phyloP scores from a whole-genome alignment of 2,113 vertebrate genomes.

The Barbus barbus region DNA sequence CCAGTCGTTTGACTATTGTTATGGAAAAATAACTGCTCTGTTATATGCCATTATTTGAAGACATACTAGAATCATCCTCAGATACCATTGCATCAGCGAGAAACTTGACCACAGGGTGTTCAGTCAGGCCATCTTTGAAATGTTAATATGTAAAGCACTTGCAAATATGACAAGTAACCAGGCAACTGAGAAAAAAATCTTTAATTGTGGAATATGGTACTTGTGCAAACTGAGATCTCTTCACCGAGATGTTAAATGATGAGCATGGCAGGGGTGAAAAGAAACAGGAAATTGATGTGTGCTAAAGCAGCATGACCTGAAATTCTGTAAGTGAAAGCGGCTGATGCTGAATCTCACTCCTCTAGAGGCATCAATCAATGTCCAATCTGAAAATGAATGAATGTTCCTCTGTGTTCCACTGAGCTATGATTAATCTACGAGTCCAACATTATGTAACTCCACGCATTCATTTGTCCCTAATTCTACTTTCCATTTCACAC shows the following conservation, averaged over 20 bases:
- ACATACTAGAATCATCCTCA: background rate
- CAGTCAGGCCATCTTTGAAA: background rate
- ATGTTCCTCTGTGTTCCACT: background rate
- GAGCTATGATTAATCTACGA: constrained; percentile 22
- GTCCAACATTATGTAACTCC: background rate
- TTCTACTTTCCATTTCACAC: background rate
- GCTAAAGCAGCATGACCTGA: constrained; percentile 14
- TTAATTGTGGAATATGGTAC: background rate
- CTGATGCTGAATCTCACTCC: background rate
- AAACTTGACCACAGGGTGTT: background rate
- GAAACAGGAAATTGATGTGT: constrained; percentile 5
- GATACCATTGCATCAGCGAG: background rate
- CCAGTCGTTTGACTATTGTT: constrained; percentile 12
- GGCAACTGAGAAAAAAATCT: background rate
- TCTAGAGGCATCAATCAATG: constrained; percentile 28
- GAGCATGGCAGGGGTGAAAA: background rate
- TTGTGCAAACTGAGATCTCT: background rate
- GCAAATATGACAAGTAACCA: constrained; percentile 17
- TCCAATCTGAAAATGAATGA: constrained; percentile 6
- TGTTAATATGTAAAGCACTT: background rate
- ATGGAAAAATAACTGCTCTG: background rate
- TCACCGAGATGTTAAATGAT: constrained; percentile 4
- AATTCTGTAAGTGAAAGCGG: background rate
- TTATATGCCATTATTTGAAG: background rate
- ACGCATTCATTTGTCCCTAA: background rate